Conservation (phyloP, 2,797 vertebrate species). For the Chaunax sp. region DNA sequence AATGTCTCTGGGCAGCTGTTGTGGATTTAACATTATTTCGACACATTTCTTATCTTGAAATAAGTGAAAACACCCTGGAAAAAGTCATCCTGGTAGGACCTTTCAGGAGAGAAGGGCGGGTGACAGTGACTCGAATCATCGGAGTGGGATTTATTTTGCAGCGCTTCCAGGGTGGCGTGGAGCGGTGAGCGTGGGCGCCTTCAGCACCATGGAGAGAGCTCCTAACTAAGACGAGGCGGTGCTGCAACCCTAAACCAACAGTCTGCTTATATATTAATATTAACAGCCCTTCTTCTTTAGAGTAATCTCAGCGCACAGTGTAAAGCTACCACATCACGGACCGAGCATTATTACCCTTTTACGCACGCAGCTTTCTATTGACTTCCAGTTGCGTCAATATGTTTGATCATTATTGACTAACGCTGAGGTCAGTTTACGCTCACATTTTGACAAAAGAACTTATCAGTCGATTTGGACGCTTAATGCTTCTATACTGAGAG, state of each 20-base stretch:
- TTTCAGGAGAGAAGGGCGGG: background rate
- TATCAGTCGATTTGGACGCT: slow-evolving; percentile 29
- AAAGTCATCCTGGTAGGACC: background rate
- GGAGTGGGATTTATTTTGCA: slow-evolving; percentile 5
- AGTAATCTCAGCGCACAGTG: background rate
- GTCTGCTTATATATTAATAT: background rate
- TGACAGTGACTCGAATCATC: slow-evolving; percentile 15
- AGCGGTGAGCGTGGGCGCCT: slow-evolving; percentile 63
- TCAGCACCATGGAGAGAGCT: slow-evolving; percentile 82
- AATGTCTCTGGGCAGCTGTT: background rate
- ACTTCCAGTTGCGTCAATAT: slow-evolving; percentile 22
- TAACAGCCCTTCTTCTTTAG: background rate
- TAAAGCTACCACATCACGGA: background rate
- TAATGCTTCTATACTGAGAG: slow-evolving; percentile 6
- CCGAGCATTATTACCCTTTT: slow-evolving; percentile 13
- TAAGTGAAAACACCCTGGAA: background rate
- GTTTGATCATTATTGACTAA: slow-evolving; percentile 34
- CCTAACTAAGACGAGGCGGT: slow-evolving; percentile 48
- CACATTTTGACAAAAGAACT: slow-evolving; percentile 49
- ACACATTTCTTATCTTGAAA: background rate
- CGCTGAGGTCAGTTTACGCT: slow-evolving; percentile 12
- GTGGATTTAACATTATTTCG: background rate
- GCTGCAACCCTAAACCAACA: slow-evolving; percentile 27
- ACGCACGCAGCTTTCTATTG: slow-evolving; percentile 45
- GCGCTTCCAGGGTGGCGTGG: background rate